phyloP scores from a whole-genome alignment of 2,113 vertebrate genomes.

The Poeciliopsis retropinna region DNA sequence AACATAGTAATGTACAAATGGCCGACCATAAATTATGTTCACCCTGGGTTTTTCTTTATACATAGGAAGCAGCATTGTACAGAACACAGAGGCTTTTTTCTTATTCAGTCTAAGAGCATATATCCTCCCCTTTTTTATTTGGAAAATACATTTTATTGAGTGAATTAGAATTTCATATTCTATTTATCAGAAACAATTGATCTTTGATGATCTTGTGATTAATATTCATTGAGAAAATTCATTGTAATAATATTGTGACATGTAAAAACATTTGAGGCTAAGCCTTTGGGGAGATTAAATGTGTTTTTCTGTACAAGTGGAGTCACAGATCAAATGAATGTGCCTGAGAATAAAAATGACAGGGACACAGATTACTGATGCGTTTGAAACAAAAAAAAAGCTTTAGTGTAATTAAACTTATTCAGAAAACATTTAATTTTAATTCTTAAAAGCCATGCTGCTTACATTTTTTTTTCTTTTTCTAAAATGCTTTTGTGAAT shows the following conservation, averaged over 20 bases:
- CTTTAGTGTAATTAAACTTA: neutral
- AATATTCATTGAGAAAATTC: neutral
- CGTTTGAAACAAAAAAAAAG: slow-evolving; percentile 1
- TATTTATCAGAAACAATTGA: neutral
- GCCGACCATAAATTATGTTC: slow-evolving; percentile 12
- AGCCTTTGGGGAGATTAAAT: neutral
- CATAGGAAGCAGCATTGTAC: neutral
- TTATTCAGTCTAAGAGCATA: neutral
- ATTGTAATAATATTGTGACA: neutral
- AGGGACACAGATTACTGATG: neutral
- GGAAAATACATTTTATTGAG: neutral
- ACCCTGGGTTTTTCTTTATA: neutral
- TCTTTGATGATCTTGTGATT: neutral
- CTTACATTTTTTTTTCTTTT: neutral
- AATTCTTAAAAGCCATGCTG: neutral
- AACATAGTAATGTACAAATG: slow-evolving; percentile 14
- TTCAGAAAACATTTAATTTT: neutral
- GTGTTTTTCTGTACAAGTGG: neutral
- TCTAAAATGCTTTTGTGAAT: neutral
- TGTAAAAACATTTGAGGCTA: neutral
- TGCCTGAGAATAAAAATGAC: slow-evolving; percentile 9
- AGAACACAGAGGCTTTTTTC: neutral
- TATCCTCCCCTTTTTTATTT: neutral
- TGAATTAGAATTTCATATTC: neutral
- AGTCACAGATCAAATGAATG: neutral